phyloP scores from a whole-genome alignment of 2,113 vertebrate species.

The Gnathonemus echidnorhynchus region DNA sequence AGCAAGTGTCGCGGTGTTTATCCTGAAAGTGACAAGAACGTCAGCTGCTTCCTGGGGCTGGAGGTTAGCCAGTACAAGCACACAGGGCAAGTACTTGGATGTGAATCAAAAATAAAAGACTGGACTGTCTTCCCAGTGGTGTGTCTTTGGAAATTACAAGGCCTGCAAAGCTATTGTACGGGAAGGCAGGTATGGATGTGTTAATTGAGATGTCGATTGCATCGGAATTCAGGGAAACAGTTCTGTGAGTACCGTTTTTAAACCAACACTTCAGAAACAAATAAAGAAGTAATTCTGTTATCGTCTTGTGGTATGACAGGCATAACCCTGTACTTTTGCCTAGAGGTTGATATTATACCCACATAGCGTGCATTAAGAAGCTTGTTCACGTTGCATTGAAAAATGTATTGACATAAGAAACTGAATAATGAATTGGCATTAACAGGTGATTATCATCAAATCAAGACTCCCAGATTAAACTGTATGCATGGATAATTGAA shows the following conservation, averaged over 20 bases:
- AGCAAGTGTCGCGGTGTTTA: not conserved
- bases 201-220: not conserved
- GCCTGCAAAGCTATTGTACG: not conserved
- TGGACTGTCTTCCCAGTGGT: not conserved
- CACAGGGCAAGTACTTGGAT: not conserved
- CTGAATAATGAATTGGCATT: not conserved
- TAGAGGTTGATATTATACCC: not conserved
- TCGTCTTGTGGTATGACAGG: not conserved
- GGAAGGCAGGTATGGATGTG: not conserved
- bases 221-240: not conserved
- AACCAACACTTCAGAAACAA: not conserved
- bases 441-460: not conserved
- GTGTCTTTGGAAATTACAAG: not conserved
- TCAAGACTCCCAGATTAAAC: not conserved
- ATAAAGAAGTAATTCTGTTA: not conserved
- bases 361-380: not conserved
- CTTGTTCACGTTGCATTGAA: not conserved
- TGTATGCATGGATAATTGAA: not conserved
- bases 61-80: conserved; percentile 5
- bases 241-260: not conserved
- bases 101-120: conserved; percentile 5
- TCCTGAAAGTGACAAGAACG: not conserved
- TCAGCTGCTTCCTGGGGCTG: not conserved
- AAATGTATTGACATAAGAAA: not conserved
- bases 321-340: not conserved